These are phyloP conservation scores for Trichonephila clavipes DNA, from an alignment of 1,140 invertebrate species.

Conservation along the genomic window DNA sequence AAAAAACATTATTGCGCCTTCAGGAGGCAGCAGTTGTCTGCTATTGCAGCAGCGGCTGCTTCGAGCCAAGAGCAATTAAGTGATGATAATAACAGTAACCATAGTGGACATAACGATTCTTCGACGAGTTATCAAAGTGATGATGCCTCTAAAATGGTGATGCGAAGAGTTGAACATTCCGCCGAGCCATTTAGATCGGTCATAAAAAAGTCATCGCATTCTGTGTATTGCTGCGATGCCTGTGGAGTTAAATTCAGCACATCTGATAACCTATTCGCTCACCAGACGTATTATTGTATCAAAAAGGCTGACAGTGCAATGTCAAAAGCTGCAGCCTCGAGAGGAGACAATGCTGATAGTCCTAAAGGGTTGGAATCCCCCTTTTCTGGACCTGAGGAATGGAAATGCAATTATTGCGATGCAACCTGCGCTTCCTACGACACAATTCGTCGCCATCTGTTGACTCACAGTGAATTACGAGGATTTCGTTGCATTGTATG, in stretches of 20 bases:
- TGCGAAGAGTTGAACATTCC: background rate
- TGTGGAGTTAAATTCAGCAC: slow-evolving; percentile 98
- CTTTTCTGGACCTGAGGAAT: slow-evolving; percentile 64
- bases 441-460: slow-evolving; percentile 85
- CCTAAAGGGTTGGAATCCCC: slow-evolving; percentile 6
- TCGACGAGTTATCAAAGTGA: slow-evolving; percentile 15
- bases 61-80: slow-evolving; percentile 41
- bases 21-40: slow-evolving; percentile 79
- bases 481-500: slow-evolving; percentile 97
- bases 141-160: background rate
- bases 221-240: slow-evolving; percentile 89
- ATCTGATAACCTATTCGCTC: slow-evolving; percentile 94
- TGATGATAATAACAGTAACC: slow-evolving; percentile 68
- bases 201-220: background rate
- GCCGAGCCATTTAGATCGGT: background rate
- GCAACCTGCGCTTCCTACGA: slow-evolving; percentile 87
- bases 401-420: slow-evolving; percentile 95
- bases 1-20: slow-evolving; percentile 97
- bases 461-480: slow-evolving; percentile 90
- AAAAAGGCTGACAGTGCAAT: slow-evolving; percentile 81
- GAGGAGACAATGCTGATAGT: background rate
- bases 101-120: slow-evolving; percentile 11
- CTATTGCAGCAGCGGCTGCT: slow-evolving; percentile 51
- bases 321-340: slow-evolving; percentile 28
- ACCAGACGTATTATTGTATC: slow-evolving; percentile 96